Conservation (phyloP, 2,113 vertebrate species). For the Erinaceus europaeus region DNA sequence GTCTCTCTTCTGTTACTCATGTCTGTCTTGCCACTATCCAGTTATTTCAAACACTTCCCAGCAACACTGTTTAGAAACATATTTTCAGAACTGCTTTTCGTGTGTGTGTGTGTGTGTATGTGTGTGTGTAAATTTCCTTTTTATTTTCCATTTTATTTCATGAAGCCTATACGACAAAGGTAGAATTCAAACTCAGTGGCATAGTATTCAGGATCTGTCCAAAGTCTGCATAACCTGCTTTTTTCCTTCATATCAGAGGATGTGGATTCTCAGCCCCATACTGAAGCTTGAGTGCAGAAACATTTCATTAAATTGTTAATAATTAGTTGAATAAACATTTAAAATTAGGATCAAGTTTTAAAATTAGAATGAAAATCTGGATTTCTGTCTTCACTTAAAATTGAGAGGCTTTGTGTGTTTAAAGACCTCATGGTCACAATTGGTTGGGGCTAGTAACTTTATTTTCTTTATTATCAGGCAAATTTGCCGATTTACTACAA, state of each 20-base stretch:
- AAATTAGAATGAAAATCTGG: slow-evolving; percentile 4
- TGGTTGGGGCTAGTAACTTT: not conserved
- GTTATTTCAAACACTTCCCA: not conserved
- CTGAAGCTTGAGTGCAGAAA: not conserved
- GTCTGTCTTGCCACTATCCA: not conserved
- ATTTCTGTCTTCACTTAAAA: slow-evolving; percentile 28
- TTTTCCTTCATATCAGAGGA: not conserved
- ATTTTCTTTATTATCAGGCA: not conserved
- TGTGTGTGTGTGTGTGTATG: not conserved
- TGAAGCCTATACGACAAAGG: not conserved
- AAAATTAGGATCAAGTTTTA: slow-evolving; percentile 23
- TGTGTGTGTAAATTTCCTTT: too few relatives aligned
- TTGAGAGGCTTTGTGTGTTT: not conserved
- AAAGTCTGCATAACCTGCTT: not conserved
- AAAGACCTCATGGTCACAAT: not conserved
- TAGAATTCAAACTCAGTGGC: not conserved
- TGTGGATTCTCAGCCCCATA: not conserved
- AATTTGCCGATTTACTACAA: not conserved
- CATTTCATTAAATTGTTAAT: slow-evolving; percentile 9
- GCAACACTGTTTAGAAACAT: not conserved
- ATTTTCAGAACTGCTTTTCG: not conserved
- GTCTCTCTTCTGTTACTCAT: not conserved
- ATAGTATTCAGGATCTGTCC: not conserved
- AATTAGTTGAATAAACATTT: slow-evolving; percentile 5
- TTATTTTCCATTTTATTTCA: too few relatives aligned